A percentile compares a stretch with the other conserved stretches of the same genome.
Evolutionary conservation across 2,888 invertebrate species (phyloP).

Genomic region (Lamellibrachia columna): DNA sequence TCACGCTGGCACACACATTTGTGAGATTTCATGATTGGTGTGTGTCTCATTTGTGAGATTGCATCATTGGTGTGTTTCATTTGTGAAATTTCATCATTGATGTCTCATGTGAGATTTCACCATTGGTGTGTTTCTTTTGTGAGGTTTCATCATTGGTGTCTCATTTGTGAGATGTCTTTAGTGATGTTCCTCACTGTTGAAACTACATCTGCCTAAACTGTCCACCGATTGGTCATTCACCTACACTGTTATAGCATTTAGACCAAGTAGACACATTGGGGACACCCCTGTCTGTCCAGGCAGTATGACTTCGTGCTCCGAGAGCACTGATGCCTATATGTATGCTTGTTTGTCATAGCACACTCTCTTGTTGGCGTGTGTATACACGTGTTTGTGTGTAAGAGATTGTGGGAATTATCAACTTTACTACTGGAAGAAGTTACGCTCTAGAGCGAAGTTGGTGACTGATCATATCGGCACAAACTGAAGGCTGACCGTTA

Average conservation of each 20-base stretch:
- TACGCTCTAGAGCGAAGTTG: neutral
- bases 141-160: neutral
- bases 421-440: neutral
- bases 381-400: neutral
- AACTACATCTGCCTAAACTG: neutral
- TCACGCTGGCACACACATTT: neutral
- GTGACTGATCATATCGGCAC: neutral
- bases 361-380: neutral
- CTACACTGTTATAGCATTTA: neutral
- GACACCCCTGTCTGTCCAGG: neutral
- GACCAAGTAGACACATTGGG: neutral
- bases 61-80: neutral
- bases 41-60: neutral
- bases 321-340: neutral
- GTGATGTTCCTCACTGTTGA: neutral
- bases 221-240: neutral
- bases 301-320: conserved; percentile 1
- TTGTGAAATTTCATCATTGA: neutral
- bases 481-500: neutral
- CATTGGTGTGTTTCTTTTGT: neutral
- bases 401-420: neutral
- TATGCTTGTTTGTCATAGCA: neutral
- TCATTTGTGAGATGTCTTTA: neutral
- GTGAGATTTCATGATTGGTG: neutral
- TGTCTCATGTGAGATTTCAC: neutral